These are phyloP conservation scores for Glaucomys volans DNA, from an alignment of 2,113 vertebrate genomes.

Conservation along the genomic window DNA sequence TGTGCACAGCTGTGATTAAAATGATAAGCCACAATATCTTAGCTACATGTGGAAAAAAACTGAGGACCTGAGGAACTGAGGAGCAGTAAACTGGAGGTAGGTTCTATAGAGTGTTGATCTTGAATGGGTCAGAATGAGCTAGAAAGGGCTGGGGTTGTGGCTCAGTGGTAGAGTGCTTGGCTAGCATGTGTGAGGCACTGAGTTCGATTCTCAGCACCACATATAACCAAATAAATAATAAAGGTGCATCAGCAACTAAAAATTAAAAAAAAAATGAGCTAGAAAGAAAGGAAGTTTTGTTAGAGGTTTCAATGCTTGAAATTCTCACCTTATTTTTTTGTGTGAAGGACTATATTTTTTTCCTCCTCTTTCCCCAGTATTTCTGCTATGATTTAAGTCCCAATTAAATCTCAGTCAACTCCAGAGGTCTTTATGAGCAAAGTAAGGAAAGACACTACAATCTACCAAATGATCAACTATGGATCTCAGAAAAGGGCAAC, in stretches of 20 bases:
- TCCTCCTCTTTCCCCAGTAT: not conserved
- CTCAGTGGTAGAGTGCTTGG: too few species aligned
- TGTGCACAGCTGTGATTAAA: not conserved
- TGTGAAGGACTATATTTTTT: not conserved
- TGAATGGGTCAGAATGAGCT: not conserved
- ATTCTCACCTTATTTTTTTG: not conserved
- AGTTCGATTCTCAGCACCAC: too few species aligned
- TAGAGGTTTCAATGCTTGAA: not conserved
- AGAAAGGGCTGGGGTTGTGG: too few species aligned
- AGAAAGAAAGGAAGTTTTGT: not conserved
- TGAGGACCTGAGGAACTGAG: not conserved
- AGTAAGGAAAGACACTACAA: not conserved
- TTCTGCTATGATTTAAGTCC: slow-evolving; percentile 18
- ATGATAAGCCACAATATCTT: not conserved
- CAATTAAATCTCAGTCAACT: not conserved
- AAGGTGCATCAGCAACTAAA: too few species aligned
- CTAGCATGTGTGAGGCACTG: too few species aligned
- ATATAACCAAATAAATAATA: too few species aligned
- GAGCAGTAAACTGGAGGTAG: not conserved
- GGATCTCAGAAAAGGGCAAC: not conserved
- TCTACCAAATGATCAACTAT: not conserved
- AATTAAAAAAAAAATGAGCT: too few species aligned
- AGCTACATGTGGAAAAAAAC: not conserved
- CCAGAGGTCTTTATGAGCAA: not conserved
- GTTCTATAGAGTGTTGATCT: not conserved